Evolutionary conservation across 2,797 vertebrate species (phyloP).

Genomic region (Liasis olivaceus): DNA sequence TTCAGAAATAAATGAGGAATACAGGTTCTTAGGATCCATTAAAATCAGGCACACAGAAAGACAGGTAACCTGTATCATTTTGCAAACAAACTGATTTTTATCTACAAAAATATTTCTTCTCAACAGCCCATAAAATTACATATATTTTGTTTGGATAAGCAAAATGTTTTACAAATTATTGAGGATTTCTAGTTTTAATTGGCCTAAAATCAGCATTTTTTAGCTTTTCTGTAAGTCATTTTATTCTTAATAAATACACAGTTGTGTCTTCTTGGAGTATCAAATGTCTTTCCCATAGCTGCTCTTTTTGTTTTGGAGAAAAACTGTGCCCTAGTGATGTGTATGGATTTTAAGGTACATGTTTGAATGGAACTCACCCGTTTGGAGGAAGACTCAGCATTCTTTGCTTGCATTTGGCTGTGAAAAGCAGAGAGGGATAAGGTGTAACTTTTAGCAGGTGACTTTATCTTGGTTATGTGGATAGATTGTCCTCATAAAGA

Average conservation of each 20-base stretch:
- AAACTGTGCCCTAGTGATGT: background rate
- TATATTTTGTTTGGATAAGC: background rate
- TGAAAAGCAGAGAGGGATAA: background rate
- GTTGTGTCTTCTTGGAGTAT: background rate
- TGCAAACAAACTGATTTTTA: background rate
- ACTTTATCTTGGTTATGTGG: background rate
- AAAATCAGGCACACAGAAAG: rapidly evolving
- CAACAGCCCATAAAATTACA: background rate
- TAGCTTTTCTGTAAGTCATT: background rate
- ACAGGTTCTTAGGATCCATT: background rate
- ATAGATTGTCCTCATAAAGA: too few species aligned
- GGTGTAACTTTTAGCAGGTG: background rate
- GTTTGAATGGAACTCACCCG: background rate
- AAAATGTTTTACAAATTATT: background rate
- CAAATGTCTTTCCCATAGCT: background rate
- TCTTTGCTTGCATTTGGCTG: background rate
- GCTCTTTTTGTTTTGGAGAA: background rate
- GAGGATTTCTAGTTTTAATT: background rate
- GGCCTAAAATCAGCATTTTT: background rate
- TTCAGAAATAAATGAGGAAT: rapidly evolving
- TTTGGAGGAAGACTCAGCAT: background rate
- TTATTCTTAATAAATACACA: background rate
- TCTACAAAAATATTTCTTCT: background rate
- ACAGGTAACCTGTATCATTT: background rate
- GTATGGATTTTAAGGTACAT: background rate